Evolutionary conservation across 2,113 vertebrate species (phyloP), one percentile per base, ranked within the genome.

Genomic region (Neolamprologus kungweensis): DNA sequence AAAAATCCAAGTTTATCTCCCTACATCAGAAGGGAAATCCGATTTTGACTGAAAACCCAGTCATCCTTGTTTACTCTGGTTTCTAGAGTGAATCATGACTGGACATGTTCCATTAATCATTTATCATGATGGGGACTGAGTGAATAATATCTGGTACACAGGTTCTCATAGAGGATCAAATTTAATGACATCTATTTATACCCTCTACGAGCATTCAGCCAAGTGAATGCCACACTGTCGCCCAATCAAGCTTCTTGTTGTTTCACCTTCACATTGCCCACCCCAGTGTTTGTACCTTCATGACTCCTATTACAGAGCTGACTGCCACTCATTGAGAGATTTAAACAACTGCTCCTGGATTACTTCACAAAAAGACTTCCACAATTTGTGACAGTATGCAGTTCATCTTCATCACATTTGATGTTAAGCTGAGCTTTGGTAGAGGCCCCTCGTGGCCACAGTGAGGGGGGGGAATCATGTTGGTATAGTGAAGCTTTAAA

Each of bases 171-270:
- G 92, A 92, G 94, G 94, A 96, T 97, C 93, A 95, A 58, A 91
- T 96, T 95, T 94, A 94, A 93, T 88, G 2, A 81, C 73, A 85
- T 92, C 95, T 96, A 96, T 96, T 96, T 95, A 95, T 96, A 96
- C 84, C 40, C 82, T 53, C 90, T 86, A 83, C n/a, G 87, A 65
- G 94, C 93, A 96, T 96, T 96, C 95, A 80, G 89, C 82, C 89
- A 68, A 71, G 82, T 91, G 83, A 88, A 91, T 84, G 80, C 85
- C 83, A 86, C 68, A 33, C 82, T 81, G 55, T 79, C 86, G 84
- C 81, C 91, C 91, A 58, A 86, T 86, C 88, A 86, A 80, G 55
- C 84, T 88, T 84, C 85, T 73, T 51, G 55, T 71, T 57, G 84
- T 82, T 87, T 85, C 80, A 89, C 65, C n/a, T 83, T 55, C 53